phyloP scores from a whole-genome alignment of 2,797 vertebrate species.

The Fistularia tabacaria region DNA sequence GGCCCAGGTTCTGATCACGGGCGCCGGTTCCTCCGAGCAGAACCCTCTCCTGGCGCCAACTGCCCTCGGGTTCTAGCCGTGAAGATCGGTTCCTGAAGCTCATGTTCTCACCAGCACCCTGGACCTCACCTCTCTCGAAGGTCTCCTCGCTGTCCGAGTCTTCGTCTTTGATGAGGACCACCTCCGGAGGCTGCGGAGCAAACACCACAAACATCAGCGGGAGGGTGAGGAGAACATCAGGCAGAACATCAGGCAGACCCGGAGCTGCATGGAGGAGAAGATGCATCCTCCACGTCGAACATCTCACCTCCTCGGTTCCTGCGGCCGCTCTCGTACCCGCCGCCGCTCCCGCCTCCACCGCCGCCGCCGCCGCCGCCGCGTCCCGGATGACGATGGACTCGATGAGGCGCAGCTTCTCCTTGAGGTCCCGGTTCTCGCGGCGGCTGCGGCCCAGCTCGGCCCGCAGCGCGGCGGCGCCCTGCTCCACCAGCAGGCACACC shows the following conservation, averaged over 20 bases:
- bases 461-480: slow-evolving; percentile 58
- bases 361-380: neutral
- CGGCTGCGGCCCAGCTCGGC: slow-evolving; percentile 55
- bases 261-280: too few relatives aligned
- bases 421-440: slow-evolving; percentile 63
- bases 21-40: too few relatives aligned
- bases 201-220: too few relatives aligned
- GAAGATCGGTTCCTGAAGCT: too few relatives aligned
- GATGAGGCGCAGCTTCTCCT: slow-evolving; percentile 65
- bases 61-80: too few relatives aligned
- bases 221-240: too few relatives aligned
- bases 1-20: too few relatives aligned
- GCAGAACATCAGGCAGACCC: too few relatives aligned
- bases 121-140: slow-evolving; percentile 16
- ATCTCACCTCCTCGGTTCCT: slow-evolving; percentile 41
- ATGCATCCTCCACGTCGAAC: too few relatives aligned
- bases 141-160: slow-evolving; percentile 50
- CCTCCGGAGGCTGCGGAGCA: slow-evolving; percentile 47
- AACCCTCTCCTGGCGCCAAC: too few relatives aligned
- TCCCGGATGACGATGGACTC: slow-evolving; percentile 62
- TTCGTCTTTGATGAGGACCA: slow-evolving; percentile 69
- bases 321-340: neutral
- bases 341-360: slow-evolving; percentile 9
- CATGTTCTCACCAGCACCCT: too few relatives aligned
- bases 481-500: slow-evolving; percentile 61